These are phyloP conservation scores for Galendromus occidentalis DNA, from an alignment of 1,140 invertebrate species.

Conservation along the genomic window DNA sequence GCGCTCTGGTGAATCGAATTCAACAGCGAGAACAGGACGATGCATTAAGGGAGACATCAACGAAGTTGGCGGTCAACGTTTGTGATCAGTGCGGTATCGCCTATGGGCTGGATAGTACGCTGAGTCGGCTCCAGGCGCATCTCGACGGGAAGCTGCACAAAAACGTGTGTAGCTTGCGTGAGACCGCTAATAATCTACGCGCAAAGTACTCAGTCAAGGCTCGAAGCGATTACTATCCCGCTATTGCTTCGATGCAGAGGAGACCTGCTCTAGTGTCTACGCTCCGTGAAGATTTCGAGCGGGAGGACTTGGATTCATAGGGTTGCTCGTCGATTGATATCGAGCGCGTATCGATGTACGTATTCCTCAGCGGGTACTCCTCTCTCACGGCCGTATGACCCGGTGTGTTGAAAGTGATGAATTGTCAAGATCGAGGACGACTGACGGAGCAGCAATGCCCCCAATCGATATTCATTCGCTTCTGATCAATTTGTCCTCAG, in stretches of 20 bases:
- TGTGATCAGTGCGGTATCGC: not conserved
- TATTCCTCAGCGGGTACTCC: too few relatives aligned
- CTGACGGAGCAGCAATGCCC: too few relatives aligned
- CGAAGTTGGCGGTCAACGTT: not conserved
- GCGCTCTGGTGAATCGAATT: not conserved
- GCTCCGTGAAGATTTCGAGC: not conserved
- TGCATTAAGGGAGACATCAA: not conserved
- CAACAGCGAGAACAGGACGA: not conserved
- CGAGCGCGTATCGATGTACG: too few relatives aligned
- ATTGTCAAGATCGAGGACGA: too few relatives aligned
- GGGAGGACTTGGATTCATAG: not conserved
- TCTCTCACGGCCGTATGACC: too few relatives aligned
- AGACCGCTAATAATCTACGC: not conserved
- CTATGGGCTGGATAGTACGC: not conserved
- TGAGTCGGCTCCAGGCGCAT: not conserved
- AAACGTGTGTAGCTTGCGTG: not conserved
- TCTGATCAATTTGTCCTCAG: too few relatives aligned
- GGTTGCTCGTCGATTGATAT: too few relatives aligned
- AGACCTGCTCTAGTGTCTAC: not conserved
- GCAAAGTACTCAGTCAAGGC: not conserved
- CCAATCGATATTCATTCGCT: too few relatives aligned
- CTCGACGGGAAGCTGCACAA: not conserved
- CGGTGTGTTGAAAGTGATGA: too few relatives aligned
- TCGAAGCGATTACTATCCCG: not conserved
- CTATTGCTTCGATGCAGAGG: not conserved